phyloP scores from a whole-genome alignment of 2,888 invertebrate genomes.

The Chrysotoxum bicinctum region DNA sequence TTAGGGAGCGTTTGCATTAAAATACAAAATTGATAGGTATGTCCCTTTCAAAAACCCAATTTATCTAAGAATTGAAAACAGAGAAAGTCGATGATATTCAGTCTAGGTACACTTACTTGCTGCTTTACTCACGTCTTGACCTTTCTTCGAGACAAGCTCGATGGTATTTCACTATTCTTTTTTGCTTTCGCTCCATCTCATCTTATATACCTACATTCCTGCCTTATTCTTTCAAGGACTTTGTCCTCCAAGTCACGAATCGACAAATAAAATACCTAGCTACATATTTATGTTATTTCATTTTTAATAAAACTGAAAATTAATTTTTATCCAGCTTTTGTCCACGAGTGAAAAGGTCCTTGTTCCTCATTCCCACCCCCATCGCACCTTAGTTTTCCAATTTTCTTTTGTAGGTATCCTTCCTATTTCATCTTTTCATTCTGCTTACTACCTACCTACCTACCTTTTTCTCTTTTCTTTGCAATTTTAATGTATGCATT shows the following conservation, averaged over 20 bases:
- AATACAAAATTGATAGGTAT: no score
- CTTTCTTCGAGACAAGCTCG: not conserved
- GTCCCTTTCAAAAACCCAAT: no score
- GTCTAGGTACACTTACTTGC: no score
- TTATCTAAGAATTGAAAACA: no score
- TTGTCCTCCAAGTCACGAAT: not conserved
- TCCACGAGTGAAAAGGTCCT: slow-evolving; percentile 28
- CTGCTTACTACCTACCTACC: not conserved
- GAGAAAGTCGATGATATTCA: no score
- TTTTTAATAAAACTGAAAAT: slow-evolving; percentile 31
- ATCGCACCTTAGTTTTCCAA: slow-evolving; percentile 20
- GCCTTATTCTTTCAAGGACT: slow-evolving; percentile 34
- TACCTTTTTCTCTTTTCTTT: not conserved
- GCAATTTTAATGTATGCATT: slow-evolving; percentile 56
- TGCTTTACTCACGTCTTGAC: not conserved
- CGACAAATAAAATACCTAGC: slow-evolving; percentile 8
- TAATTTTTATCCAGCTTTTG: slow-evolving; percentile 30
- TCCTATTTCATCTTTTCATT: not conserved
- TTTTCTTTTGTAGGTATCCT: not conserved
- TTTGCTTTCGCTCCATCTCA: not conserved
- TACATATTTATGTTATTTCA: not conserved
- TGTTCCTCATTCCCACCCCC: not conserved
- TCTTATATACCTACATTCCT: not conserved
- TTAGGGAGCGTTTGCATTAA: no score
- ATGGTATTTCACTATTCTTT: not conserved